Base-by-base conservation (phyloP, 1,140 invertebrate species). In the Rhagoletis zephyria region DNA sequence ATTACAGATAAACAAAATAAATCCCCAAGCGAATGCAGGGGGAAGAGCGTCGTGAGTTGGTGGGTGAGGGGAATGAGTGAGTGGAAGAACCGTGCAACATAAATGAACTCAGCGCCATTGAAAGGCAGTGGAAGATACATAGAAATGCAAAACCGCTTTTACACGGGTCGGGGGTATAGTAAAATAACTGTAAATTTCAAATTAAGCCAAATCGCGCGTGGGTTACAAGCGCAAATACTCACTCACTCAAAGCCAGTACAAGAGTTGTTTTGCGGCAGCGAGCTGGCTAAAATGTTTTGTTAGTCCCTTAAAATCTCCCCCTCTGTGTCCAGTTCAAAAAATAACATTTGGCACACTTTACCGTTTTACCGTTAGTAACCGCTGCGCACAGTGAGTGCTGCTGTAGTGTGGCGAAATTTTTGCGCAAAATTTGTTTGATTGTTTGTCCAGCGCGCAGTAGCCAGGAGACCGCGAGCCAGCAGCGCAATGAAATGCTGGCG, bases 1-100 rank as follows among this genome's bases (percentile, higher is more conserved):
- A 81, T 81, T 81, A 56, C 74, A 81, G 74, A 81, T 81, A 81
- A 81, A 81, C 74, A 81, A 81, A 81, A 81, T 51, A 81, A 81
- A 81, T 81, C 74, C 74, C 74, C 74, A 7, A 56, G 48, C 74
- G 48, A 10, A 56, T 16, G n/a, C 30, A 30, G 30, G 30, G 1
- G 30, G 30, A 30, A 30, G 30, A 30, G 30, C 30, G 30, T 30
- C 30, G 30, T 30, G 30, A 30, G 30, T 30, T 30, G 30, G 30
- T 30, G 30, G 30, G 30, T 30, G 30, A 30, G 30, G 30, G 30
- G 30, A 63, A 14, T 63, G 61, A 70, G 40, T 7, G 74, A 59
- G 48, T 81, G 40, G 14, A 42, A 42, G 40, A 16, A 51, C 45
- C 14, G 74, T 16, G 70, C 70, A 30, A 30, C 40, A 74, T 2